Evolutionary conservation across 2,113 vertebrate species (phyloP).

Genomic region (Uria lomvia): DNA sequence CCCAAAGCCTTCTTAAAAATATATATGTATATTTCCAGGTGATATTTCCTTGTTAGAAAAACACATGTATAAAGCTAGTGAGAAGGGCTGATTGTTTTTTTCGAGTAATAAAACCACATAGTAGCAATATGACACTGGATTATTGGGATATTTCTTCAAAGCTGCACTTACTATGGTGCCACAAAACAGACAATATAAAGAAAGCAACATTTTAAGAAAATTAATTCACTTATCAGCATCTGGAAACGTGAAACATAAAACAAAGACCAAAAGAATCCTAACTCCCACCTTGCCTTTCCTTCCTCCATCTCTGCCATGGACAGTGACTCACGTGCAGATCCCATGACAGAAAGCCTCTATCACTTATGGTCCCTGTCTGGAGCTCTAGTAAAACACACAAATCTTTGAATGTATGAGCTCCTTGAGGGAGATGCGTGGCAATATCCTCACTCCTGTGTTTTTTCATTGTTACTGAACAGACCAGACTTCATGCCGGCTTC

Average conservation of each 20-base stretch:
- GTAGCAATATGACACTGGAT: not conserved
- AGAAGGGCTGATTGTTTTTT: not conserved
- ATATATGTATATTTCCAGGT: not conserved
- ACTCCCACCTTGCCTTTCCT: not conserved
- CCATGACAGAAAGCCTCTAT: not conserved
- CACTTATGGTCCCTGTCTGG: not conserved
- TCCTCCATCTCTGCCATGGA: not conserved
- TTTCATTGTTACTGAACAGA: not conserved
- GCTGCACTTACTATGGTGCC: not conserved
- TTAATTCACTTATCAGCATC: not conserved
- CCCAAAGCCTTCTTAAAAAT: not conserved
- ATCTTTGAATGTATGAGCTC: not conserved
- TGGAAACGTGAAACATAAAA: not conserved
- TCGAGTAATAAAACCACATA: not conserved
- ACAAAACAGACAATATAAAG: not conserved
- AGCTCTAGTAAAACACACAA: not conserved
- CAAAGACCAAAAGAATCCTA: not conserved
- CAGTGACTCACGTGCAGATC: not conserved
- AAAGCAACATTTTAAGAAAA: not conserved
- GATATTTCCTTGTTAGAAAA: not conserved
- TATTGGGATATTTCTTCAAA: not conserved
- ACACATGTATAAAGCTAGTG: not conserved
- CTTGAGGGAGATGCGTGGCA: not conserved
- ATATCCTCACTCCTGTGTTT: not conserved
- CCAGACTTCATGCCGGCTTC: not conserved